Base-by-base conservation (phyloP, 2,113 vertebrate species). In the Heloderma charlesbogerti region DNA sequence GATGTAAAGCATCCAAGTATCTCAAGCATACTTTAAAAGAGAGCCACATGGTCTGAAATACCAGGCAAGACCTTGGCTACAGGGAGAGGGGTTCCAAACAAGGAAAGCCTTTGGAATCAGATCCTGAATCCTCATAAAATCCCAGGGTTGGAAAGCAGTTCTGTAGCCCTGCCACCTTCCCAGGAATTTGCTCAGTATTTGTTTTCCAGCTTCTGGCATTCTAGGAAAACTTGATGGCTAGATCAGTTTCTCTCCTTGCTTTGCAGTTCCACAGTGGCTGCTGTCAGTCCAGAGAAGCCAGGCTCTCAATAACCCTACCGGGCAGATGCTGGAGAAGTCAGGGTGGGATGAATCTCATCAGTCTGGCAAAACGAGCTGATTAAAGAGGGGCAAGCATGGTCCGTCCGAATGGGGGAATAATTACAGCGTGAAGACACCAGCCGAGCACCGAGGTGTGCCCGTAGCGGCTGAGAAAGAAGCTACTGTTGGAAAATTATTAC, bases 291-390 rank as follows among this genome's bases (percentile, higher is more conserved):
- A 10, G 37, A 88, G 83, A 83, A 88, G 27, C 57, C 16, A 54
- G 0, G 57, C 79, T 91, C 79, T 57, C 81, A 88, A 84, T 60
- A 91, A 84, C 25, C 72, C 31, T 16, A 25, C 48, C 60, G 63
- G 25, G 77, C 10, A 60, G 37, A 9, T 72, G 77, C 31, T 9
- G 8, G 57, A 66, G 85, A 75, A 77, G 48, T 74, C 25, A 2
- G 29, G 22, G 15, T n/a, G 27, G 31, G 13, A 29, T 22, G 22
- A 37, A 75, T 29, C 48, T 71, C 40, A 15, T 40, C 37, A 60
- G 43, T 37, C 79, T 43, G 83, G 80, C 18, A 40, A 84, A 91
- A 83, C 40, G 29, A 91, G 57, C 43, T 43, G 29, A 84, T 66
- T 54, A 54, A 51, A 66, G 40, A 37, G 51, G 29, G 20, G 31